Conservation (phyloP, 2,888 invertebrate species). For the Lepidonotus clava region DNA sequence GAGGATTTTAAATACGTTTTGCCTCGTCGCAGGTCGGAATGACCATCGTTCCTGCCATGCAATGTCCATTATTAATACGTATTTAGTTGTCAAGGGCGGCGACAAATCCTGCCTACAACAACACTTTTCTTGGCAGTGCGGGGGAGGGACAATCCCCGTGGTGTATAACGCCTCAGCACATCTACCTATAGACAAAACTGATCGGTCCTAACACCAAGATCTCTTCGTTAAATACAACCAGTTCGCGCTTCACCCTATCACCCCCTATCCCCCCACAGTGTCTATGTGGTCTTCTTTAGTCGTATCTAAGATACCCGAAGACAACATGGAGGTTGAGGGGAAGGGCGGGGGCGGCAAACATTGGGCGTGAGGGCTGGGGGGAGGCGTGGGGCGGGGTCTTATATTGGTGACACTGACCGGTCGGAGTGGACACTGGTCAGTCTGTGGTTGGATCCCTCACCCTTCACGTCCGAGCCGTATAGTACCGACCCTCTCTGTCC, state of each 20-base stretch:
- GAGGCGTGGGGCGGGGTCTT: not conserved
- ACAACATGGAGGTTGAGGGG: not conserved
- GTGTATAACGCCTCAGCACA: not conserved
- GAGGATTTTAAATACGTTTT: too few relatives aligned
- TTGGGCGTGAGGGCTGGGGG: not conserved
- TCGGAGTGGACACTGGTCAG: not conserved
- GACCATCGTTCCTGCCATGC: too few relatives aligned
- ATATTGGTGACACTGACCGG: not conserved
- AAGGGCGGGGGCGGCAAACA: not conserved
- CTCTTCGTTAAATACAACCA: not conserved
- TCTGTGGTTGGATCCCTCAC: not conserved
- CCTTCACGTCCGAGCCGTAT: too few relatives aligned
- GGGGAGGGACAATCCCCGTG: not conserved
- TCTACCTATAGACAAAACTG: not conserved
- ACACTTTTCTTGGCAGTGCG: not conserved
- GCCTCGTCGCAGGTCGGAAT: too few relatives aligned
- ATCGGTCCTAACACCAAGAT: not conserved
- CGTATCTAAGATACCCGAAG: not conserved
- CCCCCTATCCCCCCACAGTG: not conserved
- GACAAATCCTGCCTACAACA: not conserved
- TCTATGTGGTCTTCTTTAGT: not conserved
- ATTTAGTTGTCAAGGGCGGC: not conserved
- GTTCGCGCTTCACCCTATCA: not conserved
- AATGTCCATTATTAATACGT: not conserved
- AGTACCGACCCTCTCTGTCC: too few relatives aligned